phyloP scores from a whole-genome alignment of 1,140 invertebrate species.

The Euura lappo region DNA sequence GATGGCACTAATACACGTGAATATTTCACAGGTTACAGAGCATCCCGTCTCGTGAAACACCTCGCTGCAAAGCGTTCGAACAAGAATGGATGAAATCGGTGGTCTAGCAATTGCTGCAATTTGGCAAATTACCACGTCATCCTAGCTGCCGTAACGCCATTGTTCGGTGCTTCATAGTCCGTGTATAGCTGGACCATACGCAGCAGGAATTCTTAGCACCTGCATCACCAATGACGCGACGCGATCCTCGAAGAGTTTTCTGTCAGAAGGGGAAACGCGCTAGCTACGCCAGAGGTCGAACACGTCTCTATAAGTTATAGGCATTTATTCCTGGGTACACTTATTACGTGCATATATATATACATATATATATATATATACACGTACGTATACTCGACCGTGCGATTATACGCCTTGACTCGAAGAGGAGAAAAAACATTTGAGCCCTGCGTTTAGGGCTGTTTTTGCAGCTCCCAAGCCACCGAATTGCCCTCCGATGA shows the following conservation, averaged over 20 bases:
- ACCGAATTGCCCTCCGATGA: background rate
- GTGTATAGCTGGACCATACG: background rate
- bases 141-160: background rate
- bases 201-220: background rate
- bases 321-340: background rate
- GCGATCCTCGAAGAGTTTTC: constrained; percentile 2
- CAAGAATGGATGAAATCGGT: constrained; percentile 2
- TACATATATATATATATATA: too few relatives aligned
- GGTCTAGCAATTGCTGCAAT: constrained; percentile 4
- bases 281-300: background rate
- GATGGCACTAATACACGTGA: too few relatives aligned
- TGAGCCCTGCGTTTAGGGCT: background rate
- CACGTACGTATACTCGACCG: background rate
- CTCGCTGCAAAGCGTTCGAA: background rate
- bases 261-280: background rate
- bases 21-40: too few relatives aligned
- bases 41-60: too few relatives aligned
- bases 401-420: background rate
- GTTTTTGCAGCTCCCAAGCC: background rate
- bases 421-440: background rate
- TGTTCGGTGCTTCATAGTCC: background rate
- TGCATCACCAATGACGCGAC: background rate
- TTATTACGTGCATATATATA: too few relatives aligned
- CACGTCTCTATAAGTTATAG: background rate
- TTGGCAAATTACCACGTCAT: constrained; percentile 7